These are phyloP conservation scores for Himalopsyche japonica DNA, from an alignment of 2,888 invertebrate species.

Conservation along the genomic window DNA sequence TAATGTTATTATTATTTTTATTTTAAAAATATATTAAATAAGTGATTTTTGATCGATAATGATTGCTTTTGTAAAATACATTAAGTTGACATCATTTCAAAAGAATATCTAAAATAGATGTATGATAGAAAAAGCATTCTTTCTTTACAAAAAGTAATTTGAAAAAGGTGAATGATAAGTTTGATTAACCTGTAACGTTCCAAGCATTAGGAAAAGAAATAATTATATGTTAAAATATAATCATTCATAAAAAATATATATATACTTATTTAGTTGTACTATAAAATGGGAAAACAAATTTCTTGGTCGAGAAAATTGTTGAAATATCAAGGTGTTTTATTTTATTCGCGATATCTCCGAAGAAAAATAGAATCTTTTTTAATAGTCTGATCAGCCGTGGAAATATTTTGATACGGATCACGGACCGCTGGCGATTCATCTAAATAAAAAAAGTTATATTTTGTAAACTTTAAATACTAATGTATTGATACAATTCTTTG, in stretches of 20 bases:
- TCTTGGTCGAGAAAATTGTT: conserved; percentile 1
- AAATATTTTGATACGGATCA: neutral
- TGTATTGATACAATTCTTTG: neutral
- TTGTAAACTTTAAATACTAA: neutral
- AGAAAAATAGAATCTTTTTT: neutral
- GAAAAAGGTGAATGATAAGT: neutral
- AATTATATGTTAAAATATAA: neutral
- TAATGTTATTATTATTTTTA: neutral
- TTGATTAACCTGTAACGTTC: neutral
- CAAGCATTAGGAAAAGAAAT: neutral
- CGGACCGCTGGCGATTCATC: neutral
- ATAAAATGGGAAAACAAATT: neutral
- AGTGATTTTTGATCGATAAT: neutral
- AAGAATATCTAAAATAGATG: neutral
- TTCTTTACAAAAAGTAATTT: conserved; percentile 1
- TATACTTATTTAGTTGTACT: neutral
- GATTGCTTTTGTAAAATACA: neutral
- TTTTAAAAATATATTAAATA: neutral
- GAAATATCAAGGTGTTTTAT: neutral
- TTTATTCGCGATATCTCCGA: neutral
- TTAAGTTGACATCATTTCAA: neutral
- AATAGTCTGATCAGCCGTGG: neutral
- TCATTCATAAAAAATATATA: neutral
- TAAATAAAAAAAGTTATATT: neutral
- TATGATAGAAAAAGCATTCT: neutral